These are phyloP conservation scores for Trachelus iudaicus DNA, from an alignment of 2,888 invertebrate species.

Conservation along the genomic window DNA sequence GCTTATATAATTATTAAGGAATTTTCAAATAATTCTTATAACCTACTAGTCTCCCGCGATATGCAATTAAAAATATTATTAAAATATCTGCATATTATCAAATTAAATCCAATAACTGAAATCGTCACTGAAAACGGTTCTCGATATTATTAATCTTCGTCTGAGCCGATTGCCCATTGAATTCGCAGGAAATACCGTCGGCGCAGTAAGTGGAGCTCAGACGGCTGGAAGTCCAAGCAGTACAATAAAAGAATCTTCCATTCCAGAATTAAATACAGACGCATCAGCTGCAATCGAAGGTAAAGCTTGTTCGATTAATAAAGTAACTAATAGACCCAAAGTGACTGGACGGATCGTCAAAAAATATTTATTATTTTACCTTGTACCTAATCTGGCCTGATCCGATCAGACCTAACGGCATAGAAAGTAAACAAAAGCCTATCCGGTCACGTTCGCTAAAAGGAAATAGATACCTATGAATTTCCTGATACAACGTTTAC, in stretches of 20 bases:
- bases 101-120: not conserved
- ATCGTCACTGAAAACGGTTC: not conserved
- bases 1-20: no score
- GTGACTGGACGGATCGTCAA: not conserved
- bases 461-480: not conserved
- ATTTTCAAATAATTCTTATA: no score
- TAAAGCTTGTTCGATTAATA: not conserved
- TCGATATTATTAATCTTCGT: not conserved
- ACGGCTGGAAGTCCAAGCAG: not conserved
- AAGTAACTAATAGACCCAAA: not conserved
- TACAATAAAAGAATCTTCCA: not conserved
- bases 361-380: not conserved
- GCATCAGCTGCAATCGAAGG: not conserved
- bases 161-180: not conserved
- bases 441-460: not conserved
- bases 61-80: no score
- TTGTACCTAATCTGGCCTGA: not conserved
- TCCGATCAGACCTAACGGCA: not conserved
- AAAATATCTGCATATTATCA: not conserved
- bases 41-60: no score
- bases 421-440: not conserved
- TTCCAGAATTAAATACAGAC: not conserved
- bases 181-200: not conserved
- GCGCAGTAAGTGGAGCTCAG: not conserved
- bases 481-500: not conserved